Conservation (phyloP, 2,888 invertebrate genomes). For the Uloborus plumipes region DNA sequence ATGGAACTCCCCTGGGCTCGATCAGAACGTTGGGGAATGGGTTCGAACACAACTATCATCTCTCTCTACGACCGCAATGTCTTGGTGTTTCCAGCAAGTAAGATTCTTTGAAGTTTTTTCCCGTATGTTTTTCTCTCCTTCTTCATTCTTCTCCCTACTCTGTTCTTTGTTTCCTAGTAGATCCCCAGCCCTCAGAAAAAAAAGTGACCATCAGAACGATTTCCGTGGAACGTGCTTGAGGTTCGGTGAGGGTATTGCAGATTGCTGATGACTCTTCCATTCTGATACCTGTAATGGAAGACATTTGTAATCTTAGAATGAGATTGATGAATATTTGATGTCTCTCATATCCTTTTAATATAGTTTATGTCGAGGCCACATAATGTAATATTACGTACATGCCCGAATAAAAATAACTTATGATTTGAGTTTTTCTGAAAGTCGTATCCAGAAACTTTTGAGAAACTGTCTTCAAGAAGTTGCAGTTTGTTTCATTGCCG, state of each 20-base stretch:
- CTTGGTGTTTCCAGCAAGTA: background rate
- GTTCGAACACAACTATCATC: slow-evolving; percentile 14
- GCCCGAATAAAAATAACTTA: too few relatives aligned
- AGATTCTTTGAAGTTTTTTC: background rate
- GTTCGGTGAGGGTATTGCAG: slow-evolving; percentile 9
- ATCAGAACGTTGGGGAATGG: slow-evolving; percentile 30
- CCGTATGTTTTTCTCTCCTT: background rate
- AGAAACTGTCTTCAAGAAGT: too few relatives aligned
- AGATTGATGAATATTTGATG: too few relatives aligned
- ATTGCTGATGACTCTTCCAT: slow-evolving; percentile 1
- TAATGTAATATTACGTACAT: too few relatives aligned
- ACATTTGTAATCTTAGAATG: too few relatives aligned
- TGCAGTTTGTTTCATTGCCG: too few relatives aligned
- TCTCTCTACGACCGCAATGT: slow-evolving; percentile 8
- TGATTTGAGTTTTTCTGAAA: too few relatives aligned
- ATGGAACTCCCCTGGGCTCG: slow-evolving; percentile 30
- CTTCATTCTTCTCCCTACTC: background rate
- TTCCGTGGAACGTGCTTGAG: slow-evolving; percentile 37
- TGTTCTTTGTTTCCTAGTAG: background rate
- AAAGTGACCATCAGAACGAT: slow-evolving; percentile 17
- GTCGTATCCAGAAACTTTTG: too few relatives aligned
- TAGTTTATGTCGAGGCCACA: too few relatives aligned
- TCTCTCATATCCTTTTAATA: too few relatives aligned
- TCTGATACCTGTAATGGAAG: too few relatives aligned
- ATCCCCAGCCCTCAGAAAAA: background rate